A percentile compares a stretch with the other conserved stretches of the same genome.
These are phyloP conservation scores for Pristionchus japonicus DNA, from an alignment of 2,888 invertebrate species.

Conservation along the genomic window DNA sequence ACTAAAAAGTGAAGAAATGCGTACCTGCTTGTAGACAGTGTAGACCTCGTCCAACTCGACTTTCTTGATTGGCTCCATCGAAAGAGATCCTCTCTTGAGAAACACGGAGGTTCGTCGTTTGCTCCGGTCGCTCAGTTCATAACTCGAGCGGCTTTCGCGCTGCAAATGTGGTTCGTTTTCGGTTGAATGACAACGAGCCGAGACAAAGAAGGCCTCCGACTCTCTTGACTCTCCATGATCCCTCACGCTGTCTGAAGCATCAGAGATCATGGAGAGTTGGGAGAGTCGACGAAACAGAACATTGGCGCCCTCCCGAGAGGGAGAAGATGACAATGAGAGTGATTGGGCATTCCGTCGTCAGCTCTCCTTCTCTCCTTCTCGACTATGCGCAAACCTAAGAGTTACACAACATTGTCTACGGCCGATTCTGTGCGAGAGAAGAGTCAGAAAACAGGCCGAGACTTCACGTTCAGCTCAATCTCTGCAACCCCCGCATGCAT, in stretches of 20 bases:
- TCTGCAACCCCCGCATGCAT: background rate
- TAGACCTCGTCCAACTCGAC: constrained; percentile 69
- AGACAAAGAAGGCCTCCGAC: no score
- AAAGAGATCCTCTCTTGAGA: constrained; percentile 63
- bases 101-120: constrained; percentile 62
- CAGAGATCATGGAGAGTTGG: no score
- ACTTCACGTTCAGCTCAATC: background rate
- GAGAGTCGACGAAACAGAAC: constrained; percentile 25
- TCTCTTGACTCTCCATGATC: no score
- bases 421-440: background rate
- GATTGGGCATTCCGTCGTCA: constrained; percentile 6
- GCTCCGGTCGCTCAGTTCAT: constrained; percentile 40
- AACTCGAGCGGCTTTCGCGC: constrained; percentile 29
- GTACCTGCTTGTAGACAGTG: constrained; percentile 68
- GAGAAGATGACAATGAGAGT: background rate
- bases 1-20: background rate
- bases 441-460: background rate
- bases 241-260: no score
- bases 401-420: background rate
- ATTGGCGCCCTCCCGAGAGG: background rate
- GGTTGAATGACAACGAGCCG: constrained; percentile 36
- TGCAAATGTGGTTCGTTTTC: constrained; percentile 22
- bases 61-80: constrained; percentile 68
- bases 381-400: constrained; percentile 6
- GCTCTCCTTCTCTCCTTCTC: background rate